Evolutionary conservation across 2,888 invertebrate species (phyloP).

Genomic region (Caradrina clavipalpis): DNA sequence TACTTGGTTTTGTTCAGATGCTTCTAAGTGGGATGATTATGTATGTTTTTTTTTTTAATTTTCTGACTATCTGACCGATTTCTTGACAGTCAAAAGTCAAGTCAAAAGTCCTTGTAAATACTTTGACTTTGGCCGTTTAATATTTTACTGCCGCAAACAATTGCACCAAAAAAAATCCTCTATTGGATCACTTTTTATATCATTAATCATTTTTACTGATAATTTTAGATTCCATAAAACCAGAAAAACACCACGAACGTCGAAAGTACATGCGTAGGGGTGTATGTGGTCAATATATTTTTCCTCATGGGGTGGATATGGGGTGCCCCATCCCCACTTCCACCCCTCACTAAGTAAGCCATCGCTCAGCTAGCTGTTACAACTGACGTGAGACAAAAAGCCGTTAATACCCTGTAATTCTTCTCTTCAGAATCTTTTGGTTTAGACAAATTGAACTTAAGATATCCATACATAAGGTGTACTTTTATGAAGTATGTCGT

Average conservation of each 20-base stretch:
- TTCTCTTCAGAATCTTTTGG: slow-evolving; percentile 36
- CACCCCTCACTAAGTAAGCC: slow-evolving; percentile 50
- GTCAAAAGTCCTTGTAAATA: no score
- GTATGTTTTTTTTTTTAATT: no score
- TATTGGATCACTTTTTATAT: no score
- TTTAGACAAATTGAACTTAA: slow-evolving; percentile 11
- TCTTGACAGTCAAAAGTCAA: no score
- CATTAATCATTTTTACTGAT: neutral
- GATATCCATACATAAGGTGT: neutral
- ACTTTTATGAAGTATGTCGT: no score
- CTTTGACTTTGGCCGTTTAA: no score
- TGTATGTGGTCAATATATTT: slow-evolving; percentile 31
- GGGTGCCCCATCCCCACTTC: neutral
- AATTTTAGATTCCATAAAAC: neutral
- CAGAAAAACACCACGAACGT: neutral
- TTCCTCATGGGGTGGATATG: slow-evolving; percentile 39
- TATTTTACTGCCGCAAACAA: no score
- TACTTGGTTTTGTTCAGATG: neutral
- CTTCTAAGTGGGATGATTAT: no score
- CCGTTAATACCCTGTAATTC: slow-evolving; percentile 58
- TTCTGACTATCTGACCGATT: no score
- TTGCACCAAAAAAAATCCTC: no score
- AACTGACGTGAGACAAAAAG: slow-evolving; percentile 58
- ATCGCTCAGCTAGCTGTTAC: slow-evolving; percentile 55
- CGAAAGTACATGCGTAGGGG: neutral